Conservation (phyloP, 1,140 invertebrate species). For the Lasaia peninsularis region DNA sequence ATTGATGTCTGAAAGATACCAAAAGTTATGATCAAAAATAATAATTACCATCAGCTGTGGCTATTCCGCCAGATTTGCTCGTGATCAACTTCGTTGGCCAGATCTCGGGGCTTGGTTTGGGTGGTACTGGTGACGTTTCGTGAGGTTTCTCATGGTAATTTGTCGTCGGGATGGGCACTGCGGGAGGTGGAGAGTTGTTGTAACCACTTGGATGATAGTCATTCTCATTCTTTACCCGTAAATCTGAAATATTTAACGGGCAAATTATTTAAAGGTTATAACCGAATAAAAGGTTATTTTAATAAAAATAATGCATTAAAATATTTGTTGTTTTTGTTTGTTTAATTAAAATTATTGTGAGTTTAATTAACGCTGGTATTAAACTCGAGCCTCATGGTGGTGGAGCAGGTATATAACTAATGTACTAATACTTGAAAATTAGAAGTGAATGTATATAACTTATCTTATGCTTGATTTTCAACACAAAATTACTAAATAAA, state of each 20-base stretch:
- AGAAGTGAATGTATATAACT: too few relatives aligned
- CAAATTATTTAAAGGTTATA: neutral
- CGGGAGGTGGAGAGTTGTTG: slow-evolving; percentile 72
- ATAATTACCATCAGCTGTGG: slow-evolving; percentile 69
- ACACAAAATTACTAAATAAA: too few relatives aligned
- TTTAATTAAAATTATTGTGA: too few relatives aligned
- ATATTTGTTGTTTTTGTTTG: too few relatives aligned
- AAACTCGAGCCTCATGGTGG: too few relatives aligned
- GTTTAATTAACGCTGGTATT: too few relatives aligned
- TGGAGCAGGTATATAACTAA: too few relatives aligned
- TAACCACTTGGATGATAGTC: slow-evolving; percentile 72
- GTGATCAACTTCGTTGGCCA: slow-evolving; percentile 70
- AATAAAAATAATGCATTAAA: too few relatives aligned
- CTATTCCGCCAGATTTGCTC: slow-evolving; percentile 75
- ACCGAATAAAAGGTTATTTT: slow-evolving; percentile 14
- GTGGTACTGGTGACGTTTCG: slow-evolving; percentile 67
- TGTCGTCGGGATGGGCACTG: slow-evolving; percentile 69
- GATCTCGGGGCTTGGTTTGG: slow-evolving; percentile 67
- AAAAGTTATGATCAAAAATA: slow-evolving; percentile 3
- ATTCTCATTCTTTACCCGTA: slow-evolving; percentile 80
- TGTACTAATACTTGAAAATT: too few relatives aligned
- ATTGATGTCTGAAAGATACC: too few relatives aligned
- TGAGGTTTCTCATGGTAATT: slow-evolving; percentile 74
- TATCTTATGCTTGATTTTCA: too few relatives aligned
- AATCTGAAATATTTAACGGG: slow-evolving; percentile 56